These are phyloP conservation scores for Saguinus oedipus DNA, from an alignment of 2,797 vertebrate genomes.

Conservation along the genomic window DNA sequence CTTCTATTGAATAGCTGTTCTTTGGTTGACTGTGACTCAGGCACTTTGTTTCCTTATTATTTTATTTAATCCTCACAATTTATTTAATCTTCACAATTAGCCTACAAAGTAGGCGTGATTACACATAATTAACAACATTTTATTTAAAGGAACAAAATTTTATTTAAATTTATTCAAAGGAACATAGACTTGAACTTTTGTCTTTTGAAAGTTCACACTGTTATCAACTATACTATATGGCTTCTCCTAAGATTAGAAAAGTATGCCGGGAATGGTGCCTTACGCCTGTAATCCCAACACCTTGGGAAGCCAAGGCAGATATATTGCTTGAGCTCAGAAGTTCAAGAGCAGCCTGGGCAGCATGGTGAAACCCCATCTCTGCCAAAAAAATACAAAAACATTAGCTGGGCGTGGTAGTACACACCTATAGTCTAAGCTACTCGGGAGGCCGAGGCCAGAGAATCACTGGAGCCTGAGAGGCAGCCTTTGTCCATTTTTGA, in stretches of 20 bases:
- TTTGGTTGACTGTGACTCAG: not conserved
- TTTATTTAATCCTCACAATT: conserved; percentile 9
- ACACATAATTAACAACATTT: not conserved
- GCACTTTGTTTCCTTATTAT: conserved; percentile 18
- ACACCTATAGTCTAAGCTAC: not conserved
- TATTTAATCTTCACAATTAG: conserved; percentile 5
- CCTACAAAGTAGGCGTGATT: not conserved
- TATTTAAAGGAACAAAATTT: not conserved
- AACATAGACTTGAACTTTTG: not conserved
- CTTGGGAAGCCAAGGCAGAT: not conserved
- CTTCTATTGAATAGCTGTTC: not conserved
- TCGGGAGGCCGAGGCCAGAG: not conserved
- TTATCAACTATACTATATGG: not conserved
- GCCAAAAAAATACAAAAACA: not conserved
- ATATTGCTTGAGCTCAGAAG: not conserved
- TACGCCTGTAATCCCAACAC: not conserved
- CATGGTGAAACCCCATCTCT: not conserved
- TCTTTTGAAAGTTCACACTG: not conserved
- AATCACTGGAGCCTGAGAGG: not conserved
- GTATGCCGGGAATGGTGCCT: not conserved
- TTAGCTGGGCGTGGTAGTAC: not conserved
- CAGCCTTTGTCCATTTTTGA: not conserved
- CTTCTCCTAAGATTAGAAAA: conserved; percentile 31
- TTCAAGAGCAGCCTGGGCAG: not conserved
- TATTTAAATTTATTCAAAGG: not conserved